Base-by-base conservation (phyloP, 2,113 vertebrate genomes). In the Clarias gariepinus region DNA sequence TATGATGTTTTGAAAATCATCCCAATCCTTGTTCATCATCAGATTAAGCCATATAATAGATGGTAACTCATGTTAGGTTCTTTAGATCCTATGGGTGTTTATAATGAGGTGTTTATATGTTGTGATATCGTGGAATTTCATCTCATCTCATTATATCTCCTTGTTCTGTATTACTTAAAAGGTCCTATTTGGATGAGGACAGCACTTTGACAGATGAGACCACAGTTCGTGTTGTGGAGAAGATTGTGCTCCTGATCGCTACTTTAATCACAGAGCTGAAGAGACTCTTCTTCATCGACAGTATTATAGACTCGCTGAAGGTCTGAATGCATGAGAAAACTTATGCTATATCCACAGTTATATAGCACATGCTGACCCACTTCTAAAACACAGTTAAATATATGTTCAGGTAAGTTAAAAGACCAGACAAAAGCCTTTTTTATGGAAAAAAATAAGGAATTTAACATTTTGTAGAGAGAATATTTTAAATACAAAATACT, bases 271-370 rank as follows among this genome's bases (percentile, higher is more conserved):
- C 93, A 2, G 94, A 96, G 89, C 91, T 98, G 78, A 94, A 97
- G 85, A 95, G 96, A 64, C 96, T 97, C 85, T 92, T 97, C 89
- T 96, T 98, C 76, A 95, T 98, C 0, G 95, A 96, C 21, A 96
- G 94, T 88, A 78, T 97, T 13, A 86, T 96, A 21, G 96, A 98
- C 90, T 98, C 97, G 4, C 90, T 97, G 66, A 98, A 98, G 97
- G 97, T 98, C 58, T 89, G 81, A 66, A 28, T 68, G 33, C 57
- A 71, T 82, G 23, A 58, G 23, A 55, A 60, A 47, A 61, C 7
- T 47, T 28, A 33, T 47, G 33, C 33, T 82, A 36, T 86, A 12
- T 41, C 71, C 52, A 85, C 3, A 6, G 9, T 47, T 88, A 47
- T 52, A 81, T n/a, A 69, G 53, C 36, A 82, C 64, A 81, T 84